Evolutionary conservation across 2,113 vertebrate species (phyloP).

Genomic region (Pheucticus melanocephalus): DNA sequence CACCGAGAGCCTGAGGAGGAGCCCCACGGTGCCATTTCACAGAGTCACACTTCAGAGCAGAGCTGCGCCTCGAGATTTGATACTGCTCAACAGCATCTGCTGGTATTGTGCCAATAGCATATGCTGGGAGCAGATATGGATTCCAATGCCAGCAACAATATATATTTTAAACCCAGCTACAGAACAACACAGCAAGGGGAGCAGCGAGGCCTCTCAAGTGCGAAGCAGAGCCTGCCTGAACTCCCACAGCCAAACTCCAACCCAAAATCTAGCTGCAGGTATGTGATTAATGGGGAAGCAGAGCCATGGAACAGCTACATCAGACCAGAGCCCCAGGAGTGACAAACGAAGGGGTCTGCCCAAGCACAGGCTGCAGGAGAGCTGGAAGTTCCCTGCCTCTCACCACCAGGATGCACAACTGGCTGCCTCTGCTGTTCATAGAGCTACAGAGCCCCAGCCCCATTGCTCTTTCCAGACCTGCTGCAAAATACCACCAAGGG

Average conservation of each 20-base stretch:
- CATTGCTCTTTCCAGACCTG: background rate
- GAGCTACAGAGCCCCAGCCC: background rate
- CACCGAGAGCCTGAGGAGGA: background rate
- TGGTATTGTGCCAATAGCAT: slow-evolving; percentile 61
- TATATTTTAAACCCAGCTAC: slow-evolving; percentile 34
- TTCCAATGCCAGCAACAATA: slow-evolving; percentile 30
- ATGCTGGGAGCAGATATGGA: slow-evolving; percentile 55
- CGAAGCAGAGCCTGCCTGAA: background rate
- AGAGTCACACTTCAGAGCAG: slow-evolving; percentile 8
- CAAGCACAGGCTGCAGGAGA: background rate
- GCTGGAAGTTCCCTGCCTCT: background rate
- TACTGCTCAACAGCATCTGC: slow-evolving; percentile 47
- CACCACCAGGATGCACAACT: background rate
- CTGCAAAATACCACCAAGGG: background rate
- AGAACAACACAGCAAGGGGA: slow-evolving; percentile 10
- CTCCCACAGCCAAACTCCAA: background rate
- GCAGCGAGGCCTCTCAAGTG: background rate
- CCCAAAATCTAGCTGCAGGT: background rate
- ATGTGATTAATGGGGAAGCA: background rate
- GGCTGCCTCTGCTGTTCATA: accelerated
- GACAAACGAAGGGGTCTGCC: background rate
- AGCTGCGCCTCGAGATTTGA: slow-evolving; percentile 27
- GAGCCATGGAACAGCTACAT: background rate
- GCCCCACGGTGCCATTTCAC: slow-evolving; percentile 25
- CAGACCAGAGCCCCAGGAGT: background rate